A percentile compares a stretch with the other conserved stretches of the same genome.
phyloP scores from a whole-genome alignment of 35 echinoderm and acorn worm species.

The Amphiura filiformis region DNA sequence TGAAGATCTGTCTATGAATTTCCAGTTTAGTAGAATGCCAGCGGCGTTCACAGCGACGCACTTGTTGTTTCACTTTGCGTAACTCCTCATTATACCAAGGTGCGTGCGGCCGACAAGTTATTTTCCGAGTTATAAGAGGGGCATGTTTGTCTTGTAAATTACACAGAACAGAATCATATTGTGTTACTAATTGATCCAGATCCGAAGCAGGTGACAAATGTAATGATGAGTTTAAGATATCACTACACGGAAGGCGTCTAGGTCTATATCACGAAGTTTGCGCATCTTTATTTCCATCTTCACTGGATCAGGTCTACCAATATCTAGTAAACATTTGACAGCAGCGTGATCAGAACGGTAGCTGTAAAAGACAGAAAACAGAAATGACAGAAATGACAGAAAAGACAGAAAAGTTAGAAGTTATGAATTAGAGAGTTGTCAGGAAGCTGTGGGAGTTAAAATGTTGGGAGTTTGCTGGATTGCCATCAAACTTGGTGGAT shows the following conservation, averaged over 20 bases:
- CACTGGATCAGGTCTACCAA: neutral
- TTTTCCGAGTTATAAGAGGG: neutral
- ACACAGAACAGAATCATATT: neutral
- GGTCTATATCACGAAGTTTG: conserved; percentile 43
- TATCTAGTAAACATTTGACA: neutral
- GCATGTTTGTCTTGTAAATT: conserved; percentile 20
- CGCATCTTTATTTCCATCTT: conserved; percentile 14
- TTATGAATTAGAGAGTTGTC: no score
- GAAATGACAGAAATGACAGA: no score
- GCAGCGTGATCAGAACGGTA: no score
- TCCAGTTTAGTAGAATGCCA: conserved; percentile 32
- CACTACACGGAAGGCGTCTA: conserved; percentile 32
- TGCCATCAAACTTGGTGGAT: no score
- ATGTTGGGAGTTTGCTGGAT: no score
- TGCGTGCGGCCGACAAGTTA: conserved; percentile 17
- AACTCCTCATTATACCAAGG: conserved; percentile 38
- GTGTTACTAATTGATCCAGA: neutral
- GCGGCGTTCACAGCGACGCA: neutral
- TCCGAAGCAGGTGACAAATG: conserved; percentile 10
- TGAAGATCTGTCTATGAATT: conserved; percentile 23
- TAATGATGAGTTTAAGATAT: conserved; percentile 39
- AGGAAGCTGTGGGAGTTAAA: no score
- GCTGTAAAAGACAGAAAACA: no score
- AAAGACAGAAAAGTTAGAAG: no score
- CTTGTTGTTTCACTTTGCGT: neutral